Base-by-base conservation (phyloP, 2,113 vertebrate species). In the Paedocypris sp. region DNA sequence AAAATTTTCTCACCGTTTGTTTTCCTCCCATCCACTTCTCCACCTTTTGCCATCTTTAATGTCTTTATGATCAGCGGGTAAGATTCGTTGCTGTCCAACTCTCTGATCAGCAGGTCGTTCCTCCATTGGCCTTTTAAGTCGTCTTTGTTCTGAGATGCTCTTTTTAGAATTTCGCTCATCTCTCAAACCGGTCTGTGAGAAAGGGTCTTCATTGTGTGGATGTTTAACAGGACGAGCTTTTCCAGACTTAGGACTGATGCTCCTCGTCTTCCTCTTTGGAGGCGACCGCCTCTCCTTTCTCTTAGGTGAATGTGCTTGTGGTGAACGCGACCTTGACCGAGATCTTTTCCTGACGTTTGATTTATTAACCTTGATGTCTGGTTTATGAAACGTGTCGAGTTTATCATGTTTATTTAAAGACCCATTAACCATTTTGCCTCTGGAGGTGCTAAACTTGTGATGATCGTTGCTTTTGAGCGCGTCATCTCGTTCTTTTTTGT, bases 11-110 rank as follows among this genome's bases (percentile, higher is more conserved):
- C 85, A 97, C 95, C 84, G 89, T 82, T 97, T 97, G 73, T 73
- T 93, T 77, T 97, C 94, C 75, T 96, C 92, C 94, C 95, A 98
- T 77, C 91, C 89, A 75, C 91, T 91, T 71, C 89, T 92, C 92
- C 93, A 97, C 70, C 90, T 81, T 73, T 94, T 93, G 45, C 81
- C 70, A 2, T 95, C 92, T 76, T 97, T 98, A 11, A 76, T 66
- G 46, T 94, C 91, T n/a, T 82, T 83, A 28, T 26, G 29, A 0
- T 75, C 77, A 57, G 79, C 0, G 69, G 59, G 38, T 86, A 82
- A 15, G 88, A 87, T 13, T 83, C 83, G 62, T 18, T 31, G 2
- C 86, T 86, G 43, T 1, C 41, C 13, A 23, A 68, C 70, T 52
- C 53, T 65, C 4, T 60, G 66, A 15, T 89, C 88, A 49, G 77